Base-by-base conservation (phyloP, 2,888 invertebrate genomes). In the Tetranychus truncatus region DNA sequence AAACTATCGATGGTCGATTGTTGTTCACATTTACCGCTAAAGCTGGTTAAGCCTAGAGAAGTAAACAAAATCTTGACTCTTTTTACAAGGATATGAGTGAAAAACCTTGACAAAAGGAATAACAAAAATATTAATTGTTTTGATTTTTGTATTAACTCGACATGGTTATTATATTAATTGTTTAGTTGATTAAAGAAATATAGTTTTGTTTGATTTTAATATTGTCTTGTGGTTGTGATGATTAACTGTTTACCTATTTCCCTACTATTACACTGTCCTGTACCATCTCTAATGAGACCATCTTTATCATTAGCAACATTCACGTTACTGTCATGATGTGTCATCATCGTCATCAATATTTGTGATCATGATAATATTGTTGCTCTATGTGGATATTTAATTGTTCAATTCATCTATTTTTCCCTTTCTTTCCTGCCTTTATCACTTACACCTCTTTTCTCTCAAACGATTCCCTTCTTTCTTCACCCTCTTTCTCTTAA, bases 341-440 rank as follows among this genome's bases (percentile, higher is more conserved):
- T 69, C 69, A 24, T 24, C 11, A 24, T n/a, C 69, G 11, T 24
- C 69, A 69, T 11, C 69, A 69, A 9, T 69, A 24, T 24, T 34
- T 55, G 15, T 55, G 11, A 55, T 55, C 55, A 55, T 55, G 9
- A 55, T 55, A 15, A 55, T 55, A 20, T 34, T 55, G 24, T 21
- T 24, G 21, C 46, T 67, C 73, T 4, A 69, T 67, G 45, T n/a
- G 72, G 75, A 45, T 45, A 8, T 73, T 21, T 45, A 18, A n/a
- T 21, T 66, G 74, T 72, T 71, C 34, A 34, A 34, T 5, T 34
- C 34, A 5, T 34, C 34, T 34, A 34, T 34, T 34, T 34, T 34
- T 34, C 34, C 34, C 34, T 34, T 34, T 34, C 34, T 34, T 34
- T 34, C 34, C 34, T 34, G 34, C 34, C 34, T 34, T 34, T 34